Percentiles rank a stretch among this genome's conserved stretches.
Conservation (phyloP, 1,140 invertebrate species). For the Hypsibius dujardini region DNA sequence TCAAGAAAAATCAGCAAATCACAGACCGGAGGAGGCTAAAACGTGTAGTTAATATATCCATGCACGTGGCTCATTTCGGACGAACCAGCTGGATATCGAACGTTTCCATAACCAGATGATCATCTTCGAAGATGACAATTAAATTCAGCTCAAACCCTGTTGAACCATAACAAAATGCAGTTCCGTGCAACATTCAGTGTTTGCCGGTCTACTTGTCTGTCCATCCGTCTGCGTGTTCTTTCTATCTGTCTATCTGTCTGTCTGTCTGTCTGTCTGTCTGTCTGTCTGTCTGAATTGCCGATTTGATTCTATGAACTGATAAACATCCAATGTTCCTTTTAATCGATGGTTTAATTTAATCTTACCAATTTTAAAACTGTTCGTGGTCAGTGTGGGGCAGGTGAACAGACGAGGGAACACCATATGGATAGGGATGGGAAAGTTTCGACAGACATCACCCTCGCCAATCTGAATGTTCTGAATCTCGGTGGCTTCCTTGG, state of each 20-base stretch:
- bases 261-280: too few relatives aligned
- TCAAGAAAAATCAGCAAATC: too few relatives aligned
- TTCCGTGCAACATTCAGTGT: conserved; percentile 20
- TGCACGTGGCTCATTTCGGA: conserved; percentile 1
- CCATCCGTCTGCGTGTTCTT: too few relatives aligned
- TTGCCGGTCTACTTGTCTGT: too few relatives aligned
- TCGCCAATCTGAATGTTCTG: conserved; percentile 93
- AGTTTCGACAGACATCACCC: conserved; percentile 60
- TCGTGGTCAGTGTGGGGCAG: conserved; percentile 70
- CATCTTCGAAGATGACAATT: conserved; percentile 75
- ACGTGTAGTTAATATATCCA: too few relatives aligned
- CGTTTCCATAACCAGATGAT: conserved; percentile 85
- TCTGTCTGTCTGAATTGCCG: too few relatives aligned
- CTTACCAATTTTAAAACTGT: conserved; percentile 87
- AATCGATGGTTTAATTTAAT: conserved; percentile 14
- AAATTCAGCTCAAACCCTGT: conserved; percentile 90
- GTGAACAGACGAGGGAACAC: conserved; percentile 84
- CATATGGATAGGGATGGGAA: conserved; percentile 81
- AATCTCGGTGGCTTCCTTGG: conserved; percentile 89
- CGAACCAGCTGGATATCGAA: conserved; percentile 63
- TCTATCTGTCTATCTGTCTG: too few relatives aligned
- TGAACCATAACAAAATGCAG: conserved; percentile 35
- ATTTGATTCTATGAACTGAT: too few relatives aligned
- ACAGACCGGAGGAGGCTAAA: too few relatives aligned
- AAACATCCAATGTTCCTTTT: neutral